phyloP scores from a whole-genome alignment of 2,113 vertebrate genomes.

The Chloropsis hardwickii region DNA sequence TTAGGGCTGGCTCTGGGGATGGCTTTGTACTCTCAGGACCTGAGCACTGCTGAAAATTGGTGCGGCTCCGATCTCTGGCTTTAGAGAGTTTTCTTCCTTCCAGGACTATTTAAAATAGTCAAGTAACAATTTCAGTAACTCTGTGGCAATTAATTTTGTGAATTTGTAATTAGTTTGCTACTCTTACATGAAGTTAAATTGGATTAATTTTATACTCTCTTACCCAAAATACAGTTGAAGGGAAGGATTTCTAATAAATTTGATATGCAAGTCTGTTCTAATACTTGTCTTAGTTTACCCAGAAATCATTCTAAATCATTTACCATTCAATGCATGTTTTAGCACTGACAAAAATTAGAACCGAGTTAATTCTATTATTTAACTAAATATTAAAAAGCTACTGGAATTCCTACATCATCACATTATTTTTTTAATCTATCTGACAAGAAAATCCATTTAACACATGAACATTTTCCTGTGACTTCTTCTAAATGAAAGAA shows the following conservation, averaged over 20 bases:
- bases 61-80: not conserved
- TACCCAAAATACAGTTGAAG: not conserved
- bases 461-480: not conserved
- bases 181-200: not conserved
- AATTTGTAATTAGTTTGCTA: not conserved
- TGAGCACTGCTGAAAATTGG: not conserved
- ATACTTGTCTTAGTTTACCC: not conserved
- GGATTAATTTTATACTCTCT: not conserved
- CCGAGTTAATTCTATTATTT: not conserved
- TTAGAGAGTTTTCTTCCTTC: not conserved
- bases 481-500: not conserved
- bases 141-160: not conserved
- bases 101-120: not conserved
- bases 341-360: not conserved
- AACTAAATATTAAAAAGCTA: conserved; percentile 10
- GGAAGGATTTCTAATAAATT: not conserved
- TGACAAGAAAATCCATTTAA: conserved; percentile 20
- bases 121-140: not conserved
- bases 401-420: not conserved
- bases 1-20: not conserved
- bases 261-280: not conserved
- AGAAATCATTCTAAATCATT: not conserved
- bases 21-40: conserved; percentile 20
- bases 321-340: not conserved
- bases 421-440: conserved; percentile 1